Conservation (phyloP, 2,113 vertebrate species). For the Pristiophorus japonicus region DNA sequence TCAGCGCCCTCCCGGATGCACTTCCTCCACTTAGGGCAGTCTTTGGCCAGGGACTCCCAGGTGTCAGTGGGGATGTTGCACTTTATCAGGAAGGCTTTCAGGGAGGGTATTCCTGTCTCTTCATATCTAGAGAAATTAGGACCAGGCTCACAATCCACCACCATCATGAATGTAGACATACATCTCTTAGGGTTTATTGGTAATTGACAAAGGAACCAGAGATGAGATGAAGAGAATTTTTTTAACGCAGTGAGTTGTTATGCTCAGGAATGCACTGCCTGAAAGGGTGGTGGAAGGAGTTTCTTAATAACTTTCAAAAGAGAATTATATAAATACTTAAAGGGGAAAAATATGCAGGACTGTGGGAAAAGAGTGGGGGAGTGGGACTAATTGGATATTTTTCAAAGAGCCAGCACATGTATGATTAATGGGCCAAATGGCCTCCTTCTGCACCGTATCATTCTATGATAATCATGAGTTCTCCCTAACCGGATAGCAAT, state of each 20-base stretch:
- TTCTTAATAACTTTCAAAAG: background rate
- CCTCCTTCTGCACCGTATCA: background rate
- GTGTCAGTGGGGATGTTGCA: too few relatives aligned
- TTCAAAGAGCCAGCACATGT: background rate
- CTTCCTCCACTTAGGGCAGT: too few relatives aligned
- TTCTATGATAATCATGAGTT: background rate
- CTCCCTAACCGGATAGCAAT: background rate
- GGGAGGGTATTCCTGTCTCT: too few relatives aligned
- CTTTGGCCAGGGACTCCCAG: too few relatives aligned
- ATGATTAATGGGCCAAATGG: background rate
- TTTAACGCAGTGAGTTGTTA: background rate
- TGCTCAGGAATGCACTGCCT: background rate
- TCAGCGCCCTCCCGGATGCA: too few relatives aligned
- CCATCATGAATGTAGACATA: background rate
- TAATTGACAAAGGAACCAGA: background rate
- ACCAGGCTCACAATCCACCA: background rate
- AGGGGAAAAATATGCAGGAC: background rate
- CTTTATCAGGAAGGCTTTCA: too few relatives aligned
- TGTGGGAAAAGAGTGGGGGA: background rate
- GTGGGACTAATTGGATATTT: background rate
- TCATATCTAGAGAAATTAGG: background rate
- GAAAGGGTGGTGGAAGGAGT: background rate
- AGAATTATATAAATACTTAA: background rate
- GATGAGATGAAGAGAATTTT: background rate
- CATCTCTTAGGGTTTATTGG: background rate